Percentiles rank a stretch among this genome's conserved stretches.
Conservation (phyloP, 2,113 vertebrate genomes). For the Poeciliopsis retropinna region DNA sequence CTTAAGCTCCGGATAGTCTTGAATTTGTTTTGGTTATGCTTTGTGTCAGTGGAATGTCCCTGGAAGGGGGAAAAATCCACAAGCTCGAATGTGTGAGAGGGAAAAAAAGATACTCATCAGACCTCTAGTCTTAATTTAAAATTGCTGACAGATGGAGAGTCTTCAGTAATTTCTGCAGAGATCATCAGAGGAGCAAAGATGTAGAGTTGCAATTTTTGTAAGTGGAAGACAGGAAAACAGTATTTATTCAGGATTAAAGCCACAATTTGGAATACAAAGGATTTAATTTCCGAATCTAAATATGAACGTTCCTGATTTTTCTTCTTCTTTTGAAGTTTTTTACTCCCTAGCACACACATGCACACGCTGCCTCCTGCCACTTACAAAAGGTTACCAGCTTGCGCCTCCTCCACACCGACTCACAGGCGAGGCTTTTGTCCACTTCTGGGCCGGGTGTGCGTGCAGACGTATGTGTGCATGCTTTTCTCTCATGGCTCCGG, state of each 20-base stretch:
- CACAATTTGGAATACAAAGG: not conserved
- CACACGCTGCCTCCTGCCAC: conserved; percentile 50
- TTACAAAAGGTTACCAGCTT: conserved; percentile 70
- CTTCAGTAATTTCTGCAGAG: conserved; percentile 41
- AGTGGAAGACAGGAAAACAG: not conserved
- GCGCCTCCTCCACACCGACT: conserved; percentile 60
- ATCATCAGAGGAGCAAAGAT: conserved; percentile 24
- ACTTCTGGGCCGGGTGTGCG: conserved; percentile 16
- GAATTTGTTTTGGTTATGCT: conserved; percentile 1
- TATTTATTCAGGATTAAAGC: not conserved
- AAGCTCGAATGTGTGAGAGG: not conserved
- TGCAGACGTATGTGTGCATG: conserved; percentile 23
- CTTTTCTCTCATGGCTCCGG: conserved; percentile 51
- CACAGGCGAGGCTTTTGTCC: conserved; percentile 69
- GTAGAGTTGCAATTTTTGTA: conserved; percentile 6
- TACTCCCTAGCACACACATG: conserved; percentile 39
- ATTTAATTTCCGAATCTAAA: not conserved
- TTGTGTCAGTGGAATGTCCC: not conserved
- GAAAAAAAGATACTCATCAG: conserved; percentile 29
- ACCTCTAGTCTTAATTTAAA: conserved; percentile 55
- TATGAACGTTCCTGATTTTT: conserved; percentile 42
- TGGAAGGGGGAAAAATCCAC: not conserved
- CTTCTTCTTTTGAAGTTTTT: conserved; percentile 59
- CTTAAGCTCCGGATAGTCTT: not conserved
- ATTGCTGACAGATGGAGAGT: conserved; percentile 69